Evolutionary conservation across 2,888 invertebrate genomes (phyloP), one percentile per base, ranked within the genome.

Genomic region (Pachymerium ferrugineum): DNA sequence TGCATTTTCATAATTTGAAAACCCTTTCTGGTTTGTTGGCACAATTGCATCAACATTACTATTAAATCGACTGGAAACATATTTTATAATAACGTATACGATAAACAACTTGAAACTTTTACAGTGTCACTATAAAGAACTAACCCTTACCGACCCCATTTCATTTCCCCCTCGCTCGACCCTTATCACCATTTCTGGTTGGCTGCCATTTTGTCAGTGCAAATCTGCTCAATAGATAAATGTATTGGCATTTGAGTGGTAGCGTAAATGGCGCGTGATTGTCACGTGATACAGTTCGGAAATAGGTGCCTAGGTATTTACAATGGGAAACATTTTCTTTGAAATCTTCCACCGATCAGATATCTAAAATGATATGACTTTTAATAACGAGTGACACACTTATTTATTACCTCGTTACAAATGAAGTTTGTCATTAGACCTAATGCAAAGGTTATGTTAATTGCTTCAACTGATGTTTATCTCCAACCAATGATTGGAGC

Each of bases 151-250:
- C 22, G 22, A 12, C 47, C n/a, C n/a, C 47, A 38, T 38, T 38
- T 38, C n/a, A 16, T 47, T 19, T 1, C 19, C 47, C 47, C 14
- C 42, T 47, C 16, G 6, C 47, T 16, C 8, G 6, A 3, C 47
- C 19, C 47, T 47, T 47, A 47, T 47, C 47, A 47, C 47, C 2
- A 47, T 47, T 47, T 47, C 47, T 47, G 47, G 47, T 47, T 16
- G 47, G 47, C 22, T 47, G 47, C 47, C 47, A 47, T 47, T 47
- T 47, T 47, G 47, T 47, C 47, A 47, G 19, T 47, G 22, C 47
- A 47, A 47, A 47, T 47, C 47, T 47, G 47, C 47, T n/a, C n/a
- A 47, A 47, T 47, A 47, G 47, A 47, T 47, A 47, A 47, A 47
- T 47, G 22, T 47, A 47, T 47, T 47, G 47, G 47, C 47, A 47